Conservation (phyloP, 2,888 invertebrate species). For the Corbicula japonica region DNA sequence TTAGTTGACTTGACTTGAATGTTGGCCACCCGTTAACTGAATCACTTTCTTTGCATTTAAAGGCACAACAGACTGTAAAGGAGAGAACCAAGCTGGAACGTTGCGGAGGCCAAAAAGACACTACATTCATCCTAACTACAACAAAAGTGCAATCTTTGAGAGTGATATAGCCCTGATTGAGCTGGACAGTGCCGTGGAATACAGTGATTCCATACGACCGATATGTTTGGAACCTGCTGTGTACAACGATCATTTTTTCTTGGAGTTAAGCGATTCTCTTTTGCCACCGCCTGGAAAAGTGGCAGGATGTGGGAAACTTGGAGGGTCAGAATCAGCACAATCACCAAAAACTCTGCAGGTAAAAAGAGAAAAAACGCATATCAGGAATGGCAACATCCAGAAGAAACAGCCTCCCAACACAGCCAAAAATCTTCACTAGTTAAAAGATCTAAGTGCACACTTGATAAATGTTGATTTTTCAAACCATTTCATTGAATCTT, state of each 20-base stretch:
- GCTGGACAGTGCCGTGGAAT: constrained; percentile 66
- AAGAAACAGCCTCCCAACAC: too few species aligned
- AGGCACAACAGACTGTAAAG: constrained; percentile 67
- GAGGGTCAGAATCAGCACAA: background rate
- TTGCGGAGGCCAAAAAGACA: constrained; percentile 45
- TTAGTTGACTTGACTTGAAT: too few species aligned
- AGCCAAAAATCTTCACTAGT: too few species aligned
- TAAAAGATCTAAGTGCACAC: too few species aligned
- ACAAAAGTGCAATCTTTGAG: constrained; percentile 58
- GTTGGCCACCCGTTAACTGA: too few species aligned
- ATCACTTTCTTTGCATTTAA: too few species aligned
- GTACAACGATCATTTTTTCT: constrained; percentile 32
- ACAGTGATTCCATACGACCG: constrained; percentile 65
- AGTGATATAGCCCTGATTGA: constrained; percentile 76
- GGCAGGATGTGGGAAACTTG: constrained; percentile 46
- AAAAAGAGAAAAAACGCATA: too few species aligned
- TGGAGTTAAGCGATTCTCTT: constrained; percentile 18
- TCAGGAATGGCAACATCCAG: too few species aligned
- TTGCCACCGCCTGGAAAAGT: constrained; percentile 28
- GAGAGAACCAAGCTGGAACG: constrained; percentile 26
- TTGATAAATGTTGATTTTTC: too few species aligned
- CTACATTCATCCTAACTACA: constrained; percentile 64
- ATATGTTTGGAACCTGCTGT: constrained; percentile 67
- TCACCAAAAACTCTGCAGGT: constrained; percentile 2
- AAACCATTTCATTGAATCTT: too few species aligned